These are phyloP conservation scores for Eilema griseolum DNA, from an alignment of 2,888 invertebrate genomes.

Conservation along the genomic window DNA sequence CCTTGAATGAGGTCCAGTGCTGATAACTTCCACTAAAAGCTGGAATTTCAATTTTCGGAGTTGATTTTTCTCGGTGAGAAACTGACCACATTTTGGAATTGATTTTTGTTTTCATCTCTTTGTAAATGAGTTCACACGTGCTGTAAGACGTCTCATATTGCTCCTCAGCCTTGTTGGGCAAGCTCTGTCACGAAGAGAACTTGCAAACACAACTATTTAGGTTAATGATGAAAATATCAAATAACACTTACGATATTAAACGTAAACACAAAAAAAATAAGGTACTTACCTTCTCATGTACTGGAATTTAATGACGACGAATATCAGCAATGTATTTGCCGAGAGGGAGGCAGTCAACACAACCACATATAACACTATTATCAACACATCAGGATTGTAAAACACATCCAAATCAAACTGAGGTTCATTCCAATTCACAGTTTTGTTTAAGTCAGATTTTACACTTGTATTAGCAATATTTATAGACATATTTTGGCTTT, in stretches of 20 bases:
- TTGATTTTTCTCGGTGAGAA: too few relatives aligned
- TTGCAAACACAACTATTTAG: not conserved
- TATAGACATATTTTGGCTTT: conserved; percentile 23
- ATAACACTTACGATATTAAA: not conserved
- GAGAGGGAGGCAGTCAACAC: conserved; percentile 89
- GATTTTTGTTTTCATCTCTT: too few relatives aligned
- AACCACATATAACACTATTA: conserved; percentile 89
- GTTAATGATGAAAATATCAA: not conserved
- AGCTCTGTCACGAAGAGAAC: not conserved
- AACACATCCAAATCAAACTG: conserved; percentile 76
- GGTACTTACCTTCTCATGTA: conserved; percentile 90
- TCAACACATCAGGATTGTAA: conserved; percentile 78
- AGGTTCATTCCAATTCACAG: conserved; percentile 58
- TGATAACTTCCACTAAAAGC: too few relatives aligned
- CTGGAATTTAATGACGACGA: conserved; percentile 90
- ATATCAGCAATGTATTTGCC: conserved; percentile 90
- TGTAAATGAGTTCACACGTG: too few relatives aligned
- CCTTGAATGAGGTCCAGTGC: too few relatives aligned
- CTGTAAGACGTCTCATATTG: too few relatives aligned
- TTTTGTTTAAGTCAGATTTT: conserved; percentile 59
- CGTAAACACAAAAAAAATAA: not conserved
- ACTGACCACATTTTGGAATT: too few relatives aligned
- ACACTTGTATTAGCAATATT: conserved; percentile 41
- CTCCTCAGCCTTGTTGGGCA: too few relatives aligned
- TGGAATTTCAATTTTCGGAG: too few relatives aligned